These are phyloP conservation scores for Synergus itoensis DNA, from an alignment of 2,888 invertebrate species.

Conservation along the genomic window DNA sequence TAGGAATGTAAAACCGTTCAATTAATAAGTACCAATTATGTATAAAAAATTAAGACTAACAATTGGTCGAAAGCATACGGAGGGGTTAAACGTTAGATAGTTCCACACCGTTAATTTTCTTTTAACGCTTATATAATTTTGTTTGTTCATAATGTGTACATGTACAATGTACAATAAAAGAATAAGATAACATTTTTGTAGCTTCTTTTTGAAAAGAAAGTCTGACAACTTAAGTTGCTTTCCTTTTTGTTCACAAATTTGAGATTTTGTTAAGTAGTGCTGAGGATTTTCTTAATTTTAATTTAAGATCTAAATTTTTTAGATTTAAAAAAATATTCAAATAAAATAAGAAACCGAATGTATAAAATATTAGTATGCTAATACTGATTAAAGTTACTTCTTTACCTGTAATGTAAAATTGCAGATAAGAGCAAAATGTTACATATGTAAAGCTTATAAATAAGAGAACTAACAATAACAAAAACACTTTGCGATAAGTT, in stretches of 20 bases:
- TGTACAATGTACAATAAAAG: not conserved
- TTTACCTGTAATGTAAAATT: not conserved
- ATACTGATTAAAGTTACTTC: not conserved
- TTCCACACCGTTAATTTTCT: slow-evolving; percentile 57
- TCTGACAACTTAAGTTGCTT: not conserved
- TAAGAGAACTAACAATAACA: no score
- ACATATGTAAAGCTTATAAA: not conserved
- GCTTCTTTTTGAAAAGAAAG: not conserved
- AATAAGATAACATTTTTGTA: not conserved
- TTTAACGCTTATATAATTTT: not conserved
- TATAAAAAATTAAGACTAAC: slow-evolving; percentile 52
- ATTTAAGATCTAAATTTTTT: no score
- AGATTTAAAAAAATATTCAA: no score
- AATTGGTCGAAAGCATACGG: slow-evolving; percentile 49
- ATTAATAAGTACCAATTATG: slow-evolving; percentile 63
- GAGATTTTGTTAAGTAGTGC: not conserved
- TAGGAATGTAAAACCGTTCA: slow-evolving; percentile 68
- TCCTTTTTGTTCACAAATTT: not conserved
- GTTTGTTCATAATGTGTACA: not conserved
- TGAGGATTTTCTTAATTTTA: no score
- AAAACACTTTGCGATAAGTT: not conserved
- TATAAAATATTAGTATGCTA: not conserved
- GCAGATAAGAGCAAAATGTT: not conserved
- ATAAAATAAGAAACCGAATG: not conserved
- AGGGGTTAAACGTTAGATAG: slow-evolving; percentile 51